Evolutionary conservation across 1,140 invertebrate genomes (phyloP).

Genomic region (Drosophila bocki): DNA sequence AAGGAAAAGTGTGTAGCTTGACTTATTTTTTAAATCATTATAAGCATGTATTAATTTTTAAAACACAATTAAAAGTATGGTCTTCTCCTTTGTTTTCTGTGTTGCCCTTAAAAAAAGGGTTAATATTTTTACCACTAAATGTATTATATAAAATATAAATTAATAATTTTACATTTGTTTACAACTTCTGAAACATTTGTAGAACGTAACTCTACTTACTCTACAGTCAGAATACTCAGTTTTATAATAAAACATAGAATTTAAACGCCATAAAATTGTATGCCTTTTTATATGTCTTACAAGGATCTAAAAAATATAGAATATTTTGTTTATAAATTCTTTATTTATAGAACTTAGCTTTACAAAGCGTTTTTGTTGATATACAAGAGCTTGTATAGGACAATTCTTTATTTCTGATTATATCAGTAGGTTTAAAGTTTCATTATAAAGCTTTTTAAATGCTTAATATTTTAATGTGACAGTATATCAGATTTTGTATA

Average conservation of each 20-base stretch:
- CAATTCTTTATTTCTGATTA: not conserved
- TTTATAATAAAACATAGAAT: not conserved
- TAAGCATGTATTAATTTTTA: too few relatives aligned
- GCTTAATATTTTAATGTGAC: not conserved
- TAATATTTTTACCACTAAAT: too few relatives aligned
- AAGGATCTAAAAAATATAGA: not conserved
- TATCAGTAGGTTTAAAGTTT: too few relatives aligned
- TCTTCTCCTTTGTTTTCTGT: too few relatives aligned
- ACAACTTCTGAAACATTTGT: not conserved
- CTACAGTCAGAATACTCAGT: not conserved
- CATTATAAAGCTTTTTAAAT: not conserved
- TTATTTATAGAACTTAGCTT: not conserved
- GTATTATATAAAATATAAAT: too few relatives aligned
- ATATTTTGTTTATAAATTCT: not conserved
- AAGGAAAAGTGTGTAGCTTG: too few relatives aligned
- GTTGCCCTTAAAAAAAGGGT: too few relatives aligned
- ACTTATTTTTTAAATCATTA: too few relatives aligned
- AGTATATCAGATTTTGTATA: not conserved
- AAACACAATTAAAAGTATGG: too few relatives aligned
- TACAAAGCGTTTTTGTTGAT: not conserved
- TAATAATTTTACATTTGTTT: not conserved
- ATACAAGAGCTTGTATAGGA: not conserved
- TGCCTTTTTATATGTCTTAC: not conserved
- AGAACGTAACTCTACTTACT: not conserved
- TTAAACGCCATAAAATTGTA: not conserved